Evolutionary conservation across 1,140 invertebrate species (phyloP).

Genomic region (Hylyphantes graminicola): DNA sequence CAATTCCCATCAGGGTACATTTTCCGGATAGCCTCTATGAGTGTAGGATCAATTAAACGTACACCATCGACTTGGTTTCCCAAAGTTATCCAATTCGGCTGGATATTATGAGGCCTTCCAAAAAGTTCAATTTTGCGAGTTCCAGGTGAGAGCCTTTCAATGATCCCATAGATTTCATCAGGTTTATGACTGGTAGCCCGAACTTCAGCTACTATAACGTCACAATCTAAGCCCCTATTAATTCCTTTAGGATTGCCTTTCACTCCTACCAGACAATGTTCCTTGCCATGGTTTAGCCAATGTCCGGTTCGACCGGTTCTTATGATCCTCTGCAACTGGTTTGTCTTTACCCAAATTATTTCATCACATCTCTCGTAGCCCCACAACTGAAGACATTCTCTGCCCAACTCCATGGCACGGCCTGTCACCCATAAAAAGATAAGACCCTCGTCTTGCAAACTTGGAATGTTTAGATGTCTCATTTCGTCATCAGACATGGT

Average conservation of each 20-base stretch:
- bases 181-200: slow-evolving; percentile 97
- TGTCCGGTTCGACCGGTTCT: slow-evolving; percentile 95
- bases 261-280: slow-evolving; percentile 97
- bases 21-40: slow-evolving; percentile 89
- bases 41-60: slow-evolving; percentile 88
- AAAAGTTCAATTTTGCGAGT: slow-evolving; percentile 98
- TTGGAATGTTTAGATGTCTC: slow-evolving; percentile 90
- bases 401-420: slow-evolving; percentile 95
- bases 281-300: slow-evolving; percentile 99
- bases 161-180: slow-evolving; percentile 94
- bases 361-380: slow-evolving; percentile 97
- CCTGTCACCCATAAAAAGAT: slow-evolving; percentile 99
- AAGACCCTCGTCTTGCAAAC: slow-evolving; percentile 93
- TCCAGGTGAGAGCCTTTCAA: slow-evolving; percentile 76
- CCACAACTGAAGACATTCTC: slow-evolving; percentile 92
- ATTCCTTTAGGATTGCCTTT: slow-evolving; percentile 89
- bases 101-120: slow-evolving; percentile 96
- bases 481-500: slow-evolving; percentile 99
- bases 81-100: slow-evolving; percentile 97
- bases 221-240: slow-evolving; percentile 94
- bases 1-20: slow-evolving; percentile 94
- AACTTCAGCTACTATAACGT: slow-evolving; percentile 98
- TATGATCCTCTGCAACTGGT: slow-evolving; percentile 97
- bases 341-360: slow-evolving; percentile 99
- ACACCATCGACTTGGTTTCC: slow-evolving; percentile 97